A percentile compares a stretch with the other conserved stretches of the same genome.
Conservation (phyloP, 2,888 invertebrate species). For the Cecidostiba fungosa region DNA sequence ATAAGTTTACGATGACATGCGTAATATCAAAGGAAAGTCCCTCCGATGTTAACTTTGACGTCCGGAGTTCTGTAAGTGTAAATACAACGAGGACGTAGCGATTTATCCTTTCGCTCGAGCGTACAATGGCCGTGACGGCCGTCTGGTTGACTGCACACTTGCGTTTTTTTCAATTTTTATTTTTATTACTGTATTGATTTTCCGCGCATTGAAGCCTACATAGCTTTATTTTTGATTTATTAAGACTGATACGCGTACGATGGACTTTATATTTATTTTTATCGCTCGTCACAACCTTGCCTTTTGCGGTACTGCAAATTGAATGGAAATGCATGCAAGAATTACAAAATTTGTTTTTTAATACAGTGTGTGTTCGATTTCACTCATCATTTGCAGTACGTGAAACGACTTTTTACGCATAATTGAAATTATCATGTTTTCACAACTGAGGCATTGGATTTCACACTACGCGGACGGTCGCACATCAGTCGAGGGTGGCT, state of each 20-base stretch:
- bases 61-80: constrained; percentile 65
- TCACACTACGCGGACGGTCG: too few relatives aligned
- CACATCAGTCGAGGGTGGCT: too few relatives aligned
- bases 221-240: constrained; percentile 47
- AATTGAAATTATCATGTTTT: too few relatives aligned
- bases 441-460: too few relatives aligned
- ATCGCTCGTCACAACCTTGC: not conserved
- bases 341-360: not conserved
- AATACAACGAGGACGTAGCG: constrained; percentile 64
- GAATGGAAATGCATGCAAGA: not conserved
- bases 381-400: too few relatives aligned
- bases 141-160: constrained; percentile 53
- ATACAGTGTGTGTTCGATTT: too few relatives aligned
- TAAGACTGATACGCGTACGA: constrained; percentile 34
- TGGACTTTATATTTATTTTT: constrained; percentile 9
- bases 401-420: too few relatives aligned
- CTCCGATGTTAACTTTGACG: constrained; percentile 60
- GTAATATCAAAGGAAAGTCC: constrained; percentile 48
- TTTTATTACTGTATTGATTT: constrained; percentile 31
- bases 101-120: constrained; percentile 70
- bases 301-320: not conserved
- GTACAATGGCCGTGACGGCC: constrained; percentile 71
- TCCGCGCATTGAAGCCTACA: not conserved
- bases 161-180: constrained; percentile 38
- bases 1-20: constrained; percentile 33